phyloP scores from a whole-genome alignment of 2,888 invertebrate genomes.

The Dynastes maya region DNA sequence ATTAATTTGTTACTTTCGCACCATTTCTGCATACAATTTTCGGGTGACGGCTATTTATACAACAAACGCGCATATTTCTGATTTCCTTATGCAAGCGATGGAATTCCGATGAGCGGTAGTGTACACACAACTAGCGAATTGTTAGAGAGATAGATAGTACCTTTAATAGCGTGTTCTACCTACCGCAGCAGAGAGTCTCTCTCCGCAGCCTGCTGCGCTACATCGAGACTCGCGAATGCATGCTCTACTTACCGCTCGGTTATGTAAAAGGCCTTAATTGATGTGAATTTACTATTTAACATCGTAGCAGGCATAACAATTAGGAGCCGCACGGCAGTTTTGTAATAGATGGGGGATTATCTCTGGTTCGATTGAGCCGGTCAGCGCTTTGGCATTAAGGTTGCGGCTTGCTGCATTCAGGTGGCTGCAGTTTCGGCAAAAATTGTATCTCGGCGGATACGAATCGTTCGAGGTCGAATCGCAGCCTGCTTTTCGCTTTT shows the following conservation, averaged over 20 bases:
- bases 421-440: conserved; percentile 44
- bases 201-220: conserved; percentile 36
- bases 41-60: too few species aligned
- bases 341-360: conserved; percentile 59
- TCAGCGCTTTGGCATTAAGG: conserved; percentile 53
- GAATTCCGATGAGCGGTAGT: too few species aligned
- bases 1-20: too few species aligned
- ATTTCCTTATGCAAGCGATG: too few species aligned
- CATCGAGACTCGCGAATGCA: conserved; percentile 62
- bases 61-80: too few species aligned
- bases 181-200: conserved; percentile 18
- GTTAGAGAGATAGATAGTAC: too few species aligned
- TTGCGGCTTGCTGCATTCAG: conserved; percentile 43
- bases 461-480: conserved; percentile 14
- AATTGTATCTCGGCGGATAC: background rate
- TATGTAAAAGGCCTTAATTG: conserved; percentile 68
- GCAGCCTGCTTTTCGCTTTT: too few species aligned
- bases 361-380: conserved; percentile 57
- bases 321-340: conserved; percentile 56
- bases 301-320: conserved; percentile 64
- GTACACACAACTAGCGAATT: too few species aligned
- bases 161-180: background rate
- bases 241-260: conserved; percentile 68
- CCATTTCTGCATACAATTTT: too few species aligned
- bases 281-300: conserved; percentile 68